phyloP scores from a whole-genome alignment of 2,113 vertebrate genomes.

The Pseudolaguvia tuberculata region DNA sequence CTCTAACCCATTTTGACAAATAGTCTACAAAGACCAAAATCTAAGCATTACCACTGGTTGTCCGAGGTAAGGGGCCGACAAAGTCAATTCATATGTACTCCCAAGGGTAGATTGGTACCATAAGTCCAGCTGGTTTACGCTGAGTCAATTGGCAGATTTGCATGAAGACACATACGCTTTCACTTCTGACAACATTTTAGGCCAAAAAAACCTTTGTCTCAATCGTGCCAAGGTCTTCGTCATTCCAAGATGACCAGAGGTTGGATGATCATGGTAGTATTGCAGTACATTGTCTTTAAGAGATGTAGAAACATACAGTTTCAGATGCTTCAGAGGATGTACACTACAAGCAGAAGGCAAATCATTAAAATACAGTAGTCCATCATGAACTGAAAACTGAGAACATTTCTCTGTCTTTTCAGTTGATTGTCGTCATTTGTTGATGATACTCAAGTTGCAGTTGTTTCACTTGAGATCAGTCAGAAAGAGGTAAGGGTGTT shows the following conservation, averaged over 20 bases:
- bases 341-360: not conserved
- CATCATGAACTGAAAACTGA: not conserved
- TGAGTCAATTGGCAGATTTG: not conserved
- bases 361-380: conserved; percentile 24
- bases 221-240: conserved; percentile 16
- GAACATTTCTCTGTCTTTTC: not conserved
- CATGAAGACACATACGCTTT: not conserved
- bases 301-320: conserved; percentile 1
- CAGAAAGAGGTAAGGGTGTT: not conserved
- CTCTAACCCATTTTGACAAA: conserved; percentile 23
- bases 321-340: conserved; percentile 10
- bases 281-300: not conserved
- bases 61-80: not conserved
- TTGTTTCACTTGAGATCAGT: not conserved
- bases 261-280: conserved; percentile 27
- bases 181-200: not conserved
- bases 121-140: conserved; percentile 3
- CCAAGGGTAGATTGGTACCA: conserved; percentile 4
- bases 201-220: conserved; percentile 21
- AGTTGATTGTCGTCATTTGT: not conserved
- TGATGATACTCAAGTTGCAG: conserved; percentile 1
- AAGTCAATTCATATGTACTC: conserved; percentile 2
- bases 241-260: conserved; percentile 14
- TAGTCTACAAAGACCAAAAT: conserved; percentile 20
- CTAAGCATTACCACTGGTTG: not conserved